phyloP scores from a whole-genome alignment of 2,113 vertebrate species.

The Morone saxatilis region DNA sequence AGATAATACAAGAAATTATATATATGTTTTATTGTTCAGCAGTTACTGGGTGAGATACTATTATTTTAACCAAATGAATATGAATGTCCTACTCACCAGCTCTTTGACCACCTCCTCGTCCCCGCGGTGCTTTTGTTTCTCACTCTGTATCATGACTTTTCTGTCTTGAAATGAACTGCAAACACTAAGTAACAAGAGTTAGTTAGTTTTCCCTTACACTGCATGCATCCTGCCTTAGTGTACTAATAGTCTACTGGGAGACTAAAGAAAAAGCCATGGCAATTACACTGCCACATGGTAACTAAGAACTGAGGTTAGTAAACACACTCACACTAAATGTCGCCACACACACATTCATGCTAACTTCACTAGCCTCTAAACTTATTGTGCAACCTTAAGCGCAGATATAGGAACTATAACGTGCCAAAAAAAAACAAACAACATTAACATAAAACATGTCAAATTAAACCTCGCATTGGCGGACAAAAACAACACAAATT shows the following conservation, averaged over 20 bases:
- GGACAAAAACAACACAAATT: not conserved
- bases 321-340: not conserved
- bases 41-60: not conserved
- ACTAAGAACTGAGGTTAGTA: not conserved
- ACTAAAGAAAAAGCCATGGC: not conserved
- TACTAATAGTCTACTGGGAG: not conserved
- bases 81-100: slow-evolving; percentile 79
- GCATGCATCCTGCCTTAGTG: not conserved
- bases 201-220: not conserved
- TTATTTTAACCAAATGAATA: not conserved
- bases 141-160: slow-evolving; percentile 81
- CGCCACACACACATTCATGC: slow-evolving; percentile 6
- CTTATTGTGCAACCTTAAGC: not conserved
- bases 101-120: slow-evolving; percentile 88
- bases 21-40: no score
- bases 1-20: not conserved
- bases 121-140: slow-evolving; percentile 70
- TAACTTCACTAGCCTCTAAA: slow-evolving; percentile 27
- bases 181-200: not conserved
- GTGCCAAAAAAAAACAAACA: no score
- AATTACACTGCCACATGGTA: not conserved
- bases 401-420: not conserved
- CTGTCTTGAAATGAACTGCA: not conserved
- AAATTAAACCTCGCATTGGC: not conserved
- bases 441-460: not conserved